phyloP scores from a whole-genome alignment of 2,113 vertebrate genomes.

The Pseudopodoces humilis region DNA sequence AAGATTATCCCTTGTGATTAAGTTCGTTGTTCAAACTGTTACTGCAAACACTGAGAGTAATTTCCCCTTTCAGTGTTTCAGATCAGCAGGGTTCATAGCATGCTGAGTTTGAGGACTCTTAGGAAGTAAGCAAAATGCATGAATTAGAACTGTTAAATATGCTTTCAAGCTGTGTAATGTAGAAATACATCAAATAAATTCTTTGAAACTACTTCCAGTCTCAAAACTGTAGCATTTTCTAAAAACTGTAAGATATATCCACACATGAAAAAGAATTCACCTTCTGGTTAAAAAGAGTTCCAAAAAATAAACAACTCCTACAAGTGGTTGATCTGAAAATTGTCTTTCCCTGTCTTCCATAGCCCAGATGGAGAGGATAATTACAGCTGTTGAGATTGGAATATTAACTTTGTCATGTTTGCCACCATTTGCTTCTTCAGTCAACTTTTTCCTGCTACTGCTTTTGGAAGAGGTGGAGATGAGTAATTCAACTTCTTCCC shows the following conservation, averaged over 20 bases:
- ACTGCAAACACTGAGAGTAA: background rate
- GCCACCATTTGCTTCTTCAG: background rate
- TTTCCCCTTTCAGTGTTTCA: background rate
- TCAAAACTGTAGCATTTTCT: background rate
- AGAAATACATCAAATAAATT: background rate
- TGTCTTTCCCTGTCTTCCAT: background rate
- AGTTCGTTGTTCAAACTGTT: background rate
- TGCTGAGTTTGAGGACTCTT: background rate
- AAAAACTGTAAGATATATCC: background rate
- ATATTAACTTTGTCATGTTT: rapidly evolving
- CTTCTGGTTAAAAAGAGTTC: background rate
- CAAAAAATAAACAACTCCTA: background rate
- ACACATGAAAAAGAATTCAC: background rate
- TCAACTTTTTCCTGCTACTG: background rate
- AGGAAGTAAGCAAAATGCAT: background rate
- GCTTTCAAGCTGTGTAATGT: background rate
- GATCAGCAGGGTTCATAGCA: background rate
- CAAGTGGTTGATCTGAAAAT: background rate
- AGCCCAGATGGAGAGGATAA: background rate
- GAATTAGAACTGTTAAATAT: background rate
- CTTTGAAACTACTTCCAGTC: background rate
- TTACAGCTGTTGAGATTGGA: background rate
- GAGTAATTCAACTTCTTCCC: background rate
- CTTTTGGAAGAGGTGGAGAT: background rate
- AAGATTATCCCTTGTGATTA: background rate